phyloP scores from a whole-genome alignment of 1,140 invertebrate genomes.

The Sogatella furcifera region DNA sequence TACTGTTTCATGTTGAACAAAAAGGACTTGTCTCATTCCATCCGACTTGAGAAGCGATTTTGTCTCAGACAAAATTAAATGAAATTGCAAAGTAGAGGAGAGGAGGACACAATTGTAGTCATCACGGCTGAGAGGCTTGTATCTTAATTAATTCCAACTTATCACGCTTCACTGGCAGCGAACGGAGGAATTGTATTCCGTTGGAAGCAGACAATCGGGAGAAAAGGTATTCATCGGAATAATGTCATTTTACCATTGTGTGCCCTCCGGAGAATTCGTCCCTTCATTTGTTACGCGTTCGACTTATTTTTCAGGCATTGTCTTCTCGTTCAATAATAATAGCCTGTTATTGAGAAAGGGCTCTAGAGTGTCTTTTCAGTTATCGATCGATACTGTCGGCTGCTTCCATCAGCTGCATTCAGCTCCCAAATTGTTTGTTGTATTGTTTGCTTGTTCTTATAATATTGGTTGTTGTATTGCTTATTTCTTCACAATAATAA shows the following conservation, averaged over 20 bases:
- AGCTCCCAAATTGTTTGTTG: too few species aligned
- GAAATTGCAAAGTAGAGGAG: constrained; percentile 7
- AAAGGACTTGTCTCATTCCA: background rate
- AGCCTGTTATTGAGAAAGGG: background rate
- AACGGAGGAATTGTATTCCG: background rate
- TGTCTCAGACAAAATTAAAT: background rate
- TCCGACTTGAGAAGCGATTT: background rate
- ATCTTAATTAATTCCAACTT: constrained; percentile 11
- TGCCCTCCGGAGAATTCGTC: background rate
- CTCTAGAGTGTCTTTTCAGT: too few species aligned
- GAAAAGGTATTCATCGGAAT: constrained; percentile 5
- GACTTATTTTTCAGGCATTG: constrained; percentile 8
- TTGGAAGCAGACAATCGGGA: constrained; percentile 3
- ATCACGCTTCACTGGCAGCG: constrained; percentile 1
- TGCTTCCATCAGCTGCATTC: too few species aligned
- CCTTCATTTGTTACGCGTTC: constrained; percentile 1
- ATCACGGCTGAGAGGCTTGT: background rate
- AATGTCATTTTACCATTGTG: constrained; percentile 1
- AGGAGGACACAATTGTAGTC: background rate
- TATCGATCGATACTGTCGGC: too few species aligned
- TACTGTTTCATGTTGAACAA: background rate
- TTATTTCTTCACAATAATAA: too few species aligned
- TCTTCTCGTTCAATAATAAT: constrained; percentile 2
- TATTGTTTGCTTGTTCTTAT: too few species aligned
- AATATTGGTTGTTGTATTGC: too few species aligned